These are phyloP conservation scores for Phyllotis vaccarum DNA, from an alignment of 2,797 vertebrate genomes.

Conservation along the genomic window DNA sequence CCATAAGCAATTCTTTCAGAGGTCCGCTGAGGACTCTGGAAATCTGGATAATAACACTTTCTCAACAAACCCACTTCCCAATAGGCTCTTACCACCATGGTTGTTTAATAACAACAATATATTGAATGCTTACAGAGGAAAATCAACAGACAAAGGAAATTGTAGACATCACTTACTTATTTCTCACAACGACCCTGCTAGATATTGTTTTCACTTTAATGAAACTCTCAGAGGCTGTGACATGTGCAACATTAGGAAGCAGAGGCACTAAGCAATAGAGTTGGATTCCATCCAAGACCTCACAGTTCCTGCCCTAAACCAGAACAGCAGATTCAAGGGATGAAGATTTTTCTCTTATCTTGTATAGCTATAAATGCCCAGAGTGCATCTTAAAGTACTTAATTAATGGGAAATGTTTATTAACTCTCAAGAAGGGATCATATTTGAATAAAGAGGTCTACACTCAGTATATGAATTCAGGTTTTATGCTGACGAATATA, in stretches of 20 bases:
- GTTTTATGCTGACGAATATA: background rate
- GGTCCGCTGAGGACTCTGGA: background rate
- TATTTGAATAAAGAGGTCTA: constrained; percentile 8
- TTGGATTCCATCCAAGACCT: background rate
- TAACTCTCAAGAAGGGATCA: background rate
- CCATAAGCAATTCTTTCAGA: background rate
- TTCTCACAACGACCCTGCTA: background rate
- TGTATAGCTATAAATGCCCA: background rate
- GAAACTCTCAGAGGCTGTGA: background rate
- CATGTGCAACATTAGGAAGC: background rate
- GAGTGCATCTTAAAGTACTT: background rate
- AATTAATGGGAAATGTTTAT: constrained; percentile 26
- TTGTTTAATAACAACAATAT: constrained; percentile 12
- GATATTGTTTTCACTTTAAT: background rate
- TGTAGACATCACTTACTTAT: background rate
- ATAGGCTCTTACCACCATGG: background rate
- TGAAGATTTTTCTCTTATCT: background rate
- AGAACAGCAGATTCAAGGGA: background rate
- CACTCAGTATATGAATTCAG: background rate
- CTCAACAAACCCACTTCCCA: background rate
- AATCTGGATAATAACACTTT: background rate
- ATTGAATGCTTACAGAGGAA: background rate
- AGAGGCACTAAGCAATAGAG: background rate
- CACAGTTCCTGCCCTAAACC: background rate
- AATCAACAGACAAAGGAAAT: constrained; percentile 3